Conservation (phyloP, 2,888 invertebrate genomes). For the Chloroclysta siterata region DNA sequence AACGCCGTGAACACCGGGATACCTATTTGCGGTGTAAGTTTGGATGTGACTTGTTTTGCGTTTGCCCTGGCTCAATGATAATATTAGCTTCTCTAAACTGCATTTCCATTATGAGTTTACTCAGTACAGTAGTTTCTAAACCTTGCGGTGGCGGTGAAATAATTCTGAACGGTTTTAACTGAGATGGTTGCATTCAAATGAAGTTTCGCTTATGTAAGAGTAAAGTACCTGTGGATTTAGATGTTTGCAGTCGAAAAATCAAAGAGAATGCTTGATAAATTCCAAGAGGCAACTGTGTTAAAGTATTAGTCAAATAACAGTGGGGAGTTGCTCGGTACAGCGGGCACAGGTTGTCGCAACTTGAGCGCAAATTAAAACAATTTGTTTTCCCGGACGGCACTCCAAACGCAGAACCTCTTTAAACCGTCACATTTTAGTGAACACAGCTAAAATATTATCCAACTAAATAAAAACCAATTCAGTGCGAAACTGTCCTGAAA, state of each 20-base stretch:
- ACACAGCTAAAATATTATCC: slow-evolving; percentile 55
- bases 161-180: slow-evolving; percentile 13
- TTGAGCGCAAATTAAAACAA: slow-evolving; percentile 64
- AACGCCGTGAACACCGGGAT: slow-evolving; percentile 66
- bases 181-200: slow-evolving; percentile 9
- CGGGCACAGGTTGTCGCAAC: slow-evolving; percentile 53
- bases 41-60: slow-evolving; percentile 55
- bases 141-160: slow-evolving; percentile 19
- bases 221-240: slow-evolving; percentile 1
- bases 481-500: slow-evolving; percentile 46
- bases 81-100: slow-evolving; percentile 37
- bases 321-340: slow-evolving; percentile 46
- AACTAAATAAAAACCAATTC: slow-evolving; percentile 56
- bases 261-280: slow-evolving; percentile 14
- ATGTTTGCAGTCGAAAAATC: slow-evolving; percentile 12
- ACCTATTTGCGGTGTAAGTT: slow-evolving; percentile 65
- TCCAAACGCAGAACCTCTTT: slow-evolving; percentile 55
- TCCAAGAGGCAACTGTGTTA: slow-evolving; percentile 27
- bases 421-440: slow-evolving; percentile 51
- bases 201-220: neutral
- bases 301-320: slow-evolving; percentile 43
- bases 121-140: slow-evolving; percentile 24
- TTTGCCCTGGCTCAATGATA: slow-evolving; percentile 43
- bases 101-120: slow-evolving; percentile 33
- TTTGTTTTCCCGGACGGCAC: slow-evolving; percentile 57